Percentiles rank a stretch among this genome's conserved stretches.
phyloP scores from a whole-genome alignment of 2,888 invertebrate genomes.

The Pollenia amentaria region DNA sequence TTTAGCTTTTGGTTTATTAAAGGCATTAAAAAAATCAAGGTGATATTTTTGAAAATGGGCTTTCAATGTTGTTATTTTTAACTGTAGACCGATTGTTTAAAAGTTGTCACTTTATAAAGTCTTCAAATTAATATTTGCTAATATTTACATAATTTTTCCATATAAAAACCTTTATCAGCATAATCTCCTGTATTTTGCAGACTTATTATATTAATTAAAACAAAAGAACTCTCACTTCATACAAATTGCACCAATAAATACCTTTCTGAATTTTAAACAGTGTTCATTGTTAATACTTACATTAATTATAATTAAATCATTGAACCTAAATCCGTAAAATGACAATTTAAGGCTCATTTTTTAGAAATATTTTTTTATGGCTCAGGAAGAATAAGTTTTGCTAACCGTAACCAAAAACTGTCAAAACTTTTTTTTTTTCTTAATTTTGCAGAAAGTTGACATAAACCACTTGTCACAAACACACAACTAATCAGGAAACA shows the following conservation, averaged over 20 bases:
- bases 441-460: not conserved
- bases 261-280: not conserved
- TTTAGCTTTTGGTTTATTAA: too few species aligned
- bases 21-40: too few species aligned
- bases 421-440: slow-evolving; percentile 10
- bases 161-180: too few species aligned
- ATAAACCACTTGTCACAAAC: slow-evolving; percentile 32
- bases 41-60: too few species aligned
- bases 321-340: not conserved
- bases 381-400: slow-evolving; percentile 13
- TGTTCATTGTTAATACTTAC: slow-evolving; percentile 3
- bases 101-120: too few species aligned
- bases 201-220: not conserved
- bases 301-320: slow-evolving; percentile 17
- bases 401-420: slow-evolving; percentile 28
- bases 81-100: too few species aligned
- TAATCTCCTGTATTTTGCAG: not conserved
- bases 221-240: too few species aligned
- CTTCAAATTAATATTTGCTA: too few species aligned
- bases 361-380: not conserved
- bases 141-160: too few species aligned
- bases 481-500: slow-evolving; percentile 14
- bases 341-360: slow-evolving; percentile 2
- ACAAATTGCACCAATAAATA: too few species aligned
- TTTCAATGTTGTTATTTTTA: too few species aligned